Percentiles rank a stretch among this genome's conserved stretches.
Evolutionary conservation across 2,113 vertebrate species (phyloP).

Genomic region (Machaerirhynchus nigripectus): DNA sequence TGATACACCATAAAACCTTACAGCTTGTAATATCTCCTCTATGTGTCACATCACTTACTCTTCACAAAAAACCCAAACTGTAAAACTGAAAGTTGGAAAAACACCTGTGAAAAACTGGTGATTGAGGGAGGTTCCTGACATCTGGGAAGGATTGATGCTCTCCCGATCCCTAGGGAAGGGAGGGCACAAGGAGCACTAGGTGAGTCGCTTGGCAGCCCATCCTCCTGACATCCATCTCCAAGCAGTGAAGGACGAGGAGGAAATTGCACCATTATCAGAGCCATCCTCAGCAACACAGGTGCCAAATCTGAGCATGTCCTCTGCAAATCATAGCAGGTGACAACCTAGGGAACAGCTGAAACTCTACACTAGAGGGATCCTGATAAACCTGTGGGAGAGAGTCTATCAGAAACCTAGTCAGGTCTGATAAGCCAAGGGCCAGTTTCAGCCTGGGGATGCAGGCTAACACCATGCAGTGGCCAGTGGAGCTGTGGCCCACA

Average conservation of each 20-base stretch:
- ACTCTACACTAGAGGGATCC: not conserved
- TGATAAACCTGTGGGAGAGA: not conserved
- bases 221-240: not conserved
- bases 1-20: constrained; percentile 26
- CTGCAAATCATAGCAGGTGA: not conserved
- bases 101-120: not conserved
- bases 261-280: rapidly evolving
- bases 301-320: rapidly evolving
- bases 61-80: not conserved
- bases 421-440: not conserved
- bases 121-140: not conserved
- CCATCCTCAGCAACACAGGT: rapidly evolving
- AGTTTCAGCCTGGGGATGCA: not conserved
- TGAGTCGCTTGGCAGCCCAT: not conserved
- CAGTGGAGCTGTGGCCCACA: not conserved
- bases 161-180: not conserved
- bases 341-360: not conserved
- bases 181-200: not conserved
- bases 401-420: not conserved
- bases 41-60: not conserved
- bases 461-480: not conserved
- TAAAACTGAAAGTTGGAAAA: not conserved
- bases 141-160: not conserved
- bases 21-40: not conserved
- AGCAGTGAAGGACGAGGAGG: not conserved